These are phyloP conservation scores for Cherax quadricarinatus DNA, from an alignment of 1,140 invertebrate genomes.

Conservation along the genomic window DNA sequence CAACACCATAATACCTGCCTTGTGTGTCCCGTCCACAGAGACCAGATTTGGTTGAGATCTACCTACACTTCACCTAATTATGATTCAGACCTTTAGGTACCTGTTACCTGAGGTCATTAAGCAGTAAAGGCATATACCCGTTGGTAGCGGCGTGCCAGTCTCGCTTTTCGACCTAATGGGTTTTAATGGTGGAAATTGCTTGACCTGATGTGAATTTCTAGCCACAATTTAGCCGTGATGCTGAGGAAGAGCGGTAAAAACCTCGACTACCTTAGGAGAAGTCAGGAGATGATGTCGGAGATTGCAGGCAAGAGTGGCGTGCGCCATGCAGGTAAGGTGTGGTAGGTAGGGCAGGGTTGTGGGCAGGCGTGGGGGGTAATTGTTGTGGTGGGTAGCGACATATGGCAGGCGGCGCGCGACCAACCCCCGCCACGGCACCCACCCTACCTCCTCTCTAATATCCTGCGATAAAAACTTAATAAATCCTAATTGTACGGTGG, in stretches of 20 bases:
- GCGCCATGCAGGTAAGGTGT: background rate
- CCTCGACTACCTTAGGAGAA: slow-evolving; percentile 27
- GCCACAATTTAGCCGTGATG: background rate
- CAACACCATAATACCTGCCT: background rate
- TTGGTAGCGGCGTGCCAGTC: background rate
- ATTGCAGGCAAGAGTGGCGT: slow-evolving; percentile 2
- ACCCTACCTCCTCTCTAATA: background rate
- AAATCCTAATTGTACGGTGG: slow-evolving; percentile 5
- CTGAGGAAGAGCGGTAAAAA: slow-evolving; percentile 30
- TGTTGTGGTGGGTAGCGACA: slow-evolving; percentile 15
- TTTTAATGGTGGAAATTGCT: background rate
- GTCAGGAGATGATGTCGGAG: background rate
- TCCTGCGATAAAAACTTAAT: slow-evolving; percentile 8
- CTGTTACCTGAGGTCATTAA: slow-evolving; percentile 49
- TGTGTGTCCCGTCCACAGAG: background rate
- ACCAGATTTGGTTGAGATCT: background rate
- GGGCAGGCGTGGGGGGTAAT: background rate
- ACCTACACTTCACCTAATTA: slow-evolving; percentile 19
- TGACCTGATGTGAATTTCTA: background rate
- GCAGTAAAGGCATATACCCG: background rate
- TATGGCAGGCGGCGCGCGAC: slow-evolving; percentile 3
- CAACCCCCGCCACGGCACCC: background rate
- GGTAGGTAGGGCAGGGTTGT: background rate
- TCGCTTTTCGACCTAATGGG: background rate
- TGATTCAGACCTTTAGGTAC: slow-evolving; percentile 55